Evolutionary conservation across 2,113 vertebrate genomes (phyloP).

Genomic region (Morone saxatilis): DNA sequence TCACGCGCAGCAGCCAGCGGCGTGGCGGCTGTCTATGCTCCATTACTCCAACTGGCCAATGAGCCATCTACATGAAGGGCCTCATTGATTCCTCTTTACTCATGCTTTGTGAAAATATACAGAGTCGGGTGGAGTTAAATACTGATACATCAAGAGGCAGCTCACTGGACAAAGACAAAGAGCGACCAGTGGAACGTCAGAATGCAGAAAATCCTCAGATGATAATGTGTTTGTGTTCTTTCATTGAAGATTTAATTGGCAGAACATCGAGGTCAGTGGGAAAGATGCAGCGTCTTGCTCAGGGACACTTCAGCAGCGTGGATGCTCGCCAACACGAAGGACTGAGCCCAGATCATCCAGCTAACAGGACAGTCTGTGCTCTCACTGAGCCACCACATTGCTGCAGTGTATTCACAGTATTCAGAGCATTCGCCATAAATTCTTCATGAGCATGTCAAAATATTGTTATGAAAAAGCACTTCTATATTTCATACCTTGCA

Average conservation of each 20-base stretch:
- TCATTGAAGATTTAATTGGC: slow-evolving; percentile 21
- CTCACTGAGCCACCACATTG: slow-evolving; percentile 1
- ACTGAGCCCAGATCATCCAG: slow-evolving; percentile 60
- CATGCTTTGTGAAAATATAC: slow-evolving; percentile 65
- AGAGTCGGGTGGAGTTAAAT: slow-evolving; percentile 52
- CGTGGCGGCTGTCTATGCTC: slow-evolving; percentile 42
- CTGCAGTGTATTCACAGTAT: slow-evolving; percentile 30
- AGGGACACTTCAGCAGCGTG: slow-evolving; percentile 38
- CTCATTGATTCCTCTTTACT: slow-evolving; percentile 76
- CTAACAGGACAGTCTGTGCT: slow-evolving; percentile 15
- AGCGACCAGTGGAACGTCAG: background rate
- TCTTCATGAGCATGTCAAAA: slow-evolving; percentile 58
- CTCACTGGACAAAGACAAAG: slow-evolving; percentile 43
- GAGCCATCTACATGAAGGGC: slow-evolving; percentile 72
- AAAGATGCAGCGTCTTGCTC: slow-evolving; percentile 28
- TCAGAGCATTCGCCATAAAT: slow-evolving; percentile 48
- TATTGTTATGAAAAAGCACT: slow-evolving; percentile 42
- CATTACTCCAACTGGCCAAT: slow-evolving; percentile 72
- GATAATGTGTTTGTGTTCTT: slow-evolving; percentile 30
- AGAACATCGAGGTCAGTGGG: slow-evolving; percentile 3
- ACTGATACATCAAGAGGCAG: slow-evolving; percentile 48
- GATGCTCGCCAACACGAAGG: slow-evolving; percentile 23
- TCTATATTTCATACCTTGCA: slow-evolving; percentile 42
- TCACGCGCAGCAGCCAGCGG: slow-evolving; percentile 43
- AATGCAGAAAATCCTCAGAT: slow-evolving; percentile 9